Evolutionary conservation across 2,888 invertebrate species (phyloP).

Genomic region (Caenorhabditis becei): DNA sequence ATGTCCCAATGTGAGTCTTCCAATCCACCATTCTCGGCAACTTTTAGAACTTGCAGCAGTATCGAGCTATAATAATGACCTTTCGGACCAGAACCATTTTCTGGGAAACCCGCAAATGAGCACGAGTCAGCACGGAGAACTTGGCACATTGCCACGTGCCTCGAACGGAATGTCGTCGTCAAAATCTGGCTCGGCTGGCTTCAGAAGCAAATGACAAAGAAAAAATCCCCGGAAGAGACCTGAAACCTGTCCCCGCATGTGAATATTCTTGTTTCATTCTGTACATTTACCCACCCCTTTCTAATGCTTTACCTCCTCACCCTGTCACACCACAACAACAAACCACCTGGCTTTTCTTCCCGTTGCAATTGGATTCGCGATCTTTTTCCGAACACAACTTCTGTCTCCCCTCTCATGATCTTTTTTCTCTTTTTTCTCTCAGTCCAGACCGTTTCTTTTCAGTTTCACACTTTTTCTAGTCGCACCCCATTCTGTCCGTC

Average conservation of each 20-base stretch:
- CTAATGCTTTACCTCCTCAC: slow-evolving; percentile 40
- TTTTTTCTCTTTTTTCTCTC: slow-evolving; percentile 10
- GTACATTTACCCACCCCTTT: slow-evolving; percentile 27
- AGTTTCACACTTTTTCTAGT: slow-evolving; percentile 28
- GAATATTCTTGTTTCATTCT: slow-evolving; percentile 52
- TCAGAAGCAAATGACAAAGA: slow-evolving; percentile 32
- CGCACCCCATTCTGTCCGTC: slow-evolving; percentile 5
- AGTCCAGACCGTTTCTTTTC: slow-evolving; percentile 19
- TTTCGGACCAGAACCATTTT: slow-evolving; percentile 35
- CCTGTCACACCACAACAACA: slow-evolving; percentile 31
- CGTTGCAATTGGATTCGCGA: slow-evolving; percentile 45
- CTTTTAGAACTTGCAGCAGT: slow-evolving; percentile 63
- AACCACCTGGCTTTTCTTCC: slow-evolving; percentile 43
- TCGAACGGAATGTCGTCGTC: slow-evolving; percentile 47
- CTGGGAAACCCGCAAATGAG: slow-evolving; percentile 44
- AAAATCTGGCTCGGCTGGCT: slow-evolving; percentile 34
- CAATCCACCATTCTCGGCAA: not conserved
- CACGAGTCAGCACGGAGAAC: slow-evolving; percentile 46
- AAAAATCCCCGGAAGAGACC: not conserved
- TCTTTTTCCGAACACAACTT: slow-evolving; percentile 21
- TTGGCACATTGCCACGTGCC: slow-evolving; percentile 16
- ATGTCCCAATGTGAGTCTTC: slow-evolving; percentile 66
- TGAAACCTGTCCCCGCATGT: slow-evolving; percentile 1
- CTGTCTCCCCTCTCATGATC: slow-evolving; percentile 21
- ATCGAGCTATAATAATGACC: slow-evolving; percentile 63